Evolutionary conservation across 2,888 invertebrate species (phyloP), one percentile per base, ranked within the genome.

Genomic region (Dolichomitus sp.): DNA sequence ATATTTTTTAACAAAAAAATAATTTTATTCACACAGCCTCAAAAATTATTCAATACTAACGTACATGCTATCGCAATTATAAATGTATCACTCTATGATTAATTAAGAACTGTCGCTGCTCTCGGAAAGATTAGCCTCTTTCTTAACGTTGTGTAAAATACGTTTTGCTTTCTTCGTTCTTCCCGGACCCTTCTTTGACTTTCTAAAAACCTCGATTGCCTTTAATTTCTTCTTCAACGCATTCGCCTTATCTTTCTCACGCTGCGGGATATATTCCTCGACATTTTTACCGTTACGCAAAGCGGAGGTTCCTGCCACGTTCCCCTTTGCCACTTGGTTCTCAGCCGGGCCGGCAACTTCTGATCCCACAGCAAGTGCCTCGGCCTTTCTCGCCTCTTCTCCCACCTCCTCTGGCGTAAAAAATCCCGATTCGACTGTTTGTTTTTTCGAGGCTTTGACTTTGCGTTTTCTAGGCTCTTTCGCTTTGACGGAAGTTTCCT

Each of bases 141-240:
- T 94, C 92, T 96, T 95, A 0, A 95, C 94, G 86, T 94, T 87
- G 45, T 93, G 92, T 23, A 84, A 83, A 1, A 91, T 90, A 87
- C 94, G 95, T 54, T 93, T 94, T 84, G 94, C 94, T 87, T 94
- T 94, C 19, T 94, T 94, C 6, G 94, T 94, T 87, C 92, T 95
- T 76, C 95, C 95, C n/a, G 95, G 94, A 85, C 96, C 96, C 80
- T 95, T 94, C 87, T 95, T 96, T 0, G 96, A 95, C 92, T 96
- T 97, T 84, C 96, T 95, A 84, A 96, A 96, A 70, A 97, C 89
- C 92, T 97, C 97, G 61, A 97, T 97, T 0, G 98, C 97, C 92
- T 96, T 96, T 88, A 96, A 93, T 94, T 97, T 97, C 86, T 96
- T 96, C 89, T 96, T 95, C 59, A 96, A 93, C 84, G 96, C 94